These are phyloP conservation scores for Eudasyphora cyanicolor DNA, from an alignment of 2,888 invertebrate genomes.

Conservation along the genomic window DNA sequence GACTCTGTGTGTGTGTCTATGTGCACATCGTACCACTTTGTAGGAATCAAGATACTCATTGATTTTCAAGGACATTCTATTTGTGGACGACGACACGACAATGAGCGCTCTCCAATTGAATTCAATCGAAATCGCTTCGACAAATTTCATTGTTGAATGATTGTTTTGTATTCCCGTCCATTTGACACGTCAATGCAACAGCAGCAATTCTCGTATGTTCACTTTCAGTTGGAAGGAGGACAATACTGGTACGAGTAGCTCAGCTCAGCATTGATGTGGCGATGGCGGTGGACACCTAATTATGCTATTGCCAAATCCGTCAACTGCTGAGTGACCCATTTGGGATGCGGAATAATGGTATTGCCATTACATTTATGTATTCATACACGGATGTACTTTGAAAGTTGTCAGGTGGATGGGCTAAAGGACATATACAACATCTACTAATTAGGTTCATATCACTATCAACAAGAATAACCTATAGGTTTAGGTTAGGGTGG, in stretches of 20 bases:
- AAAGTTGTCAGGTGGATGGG: too few species aligned
- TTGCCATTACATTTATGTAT: not conserved
- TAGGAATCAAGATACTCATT: slow-evolving; percentile 10
- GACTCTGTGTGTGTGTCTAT: too few species aligned
- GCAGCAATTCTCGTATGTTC: not conserved
- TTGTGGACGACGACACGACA: not conserved
- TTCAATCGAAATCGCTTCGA: slow-evolving; percentile 1
- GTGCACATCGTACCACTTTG: not conserved
- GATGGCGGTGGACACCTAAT: not conserved
- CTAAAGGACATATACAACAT: too few species aligned
- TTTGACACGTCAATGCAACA: not conserved
- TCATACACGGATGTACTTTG: not conserved
- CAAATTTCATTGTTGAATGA: slow-evolving; percentile 2
- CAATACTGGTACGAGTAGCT: too few species aligned
- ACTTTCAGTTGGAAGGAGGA: too few species aligned
- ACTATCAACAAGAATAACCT: too few species aligned
- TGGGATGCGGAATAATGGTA: not conserved
- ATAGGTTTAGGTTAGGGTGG: too few species aligned
- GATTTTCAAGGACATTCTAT: slow-evolving; percentile 9
- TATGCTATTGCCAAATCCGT: not conserved
- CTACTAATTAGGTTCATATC: too few species aligned
- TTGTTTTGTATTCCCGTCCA: not conserved
- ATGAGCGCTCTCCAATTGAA: not conserved
- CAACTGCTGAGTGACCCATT: not conserved
- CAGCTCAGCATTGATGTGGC: too few species aligned